phyloP scores from a whole-genome alignment of 2,797 vertebrate genomes.

The Sebastes diploproa region DNA sequence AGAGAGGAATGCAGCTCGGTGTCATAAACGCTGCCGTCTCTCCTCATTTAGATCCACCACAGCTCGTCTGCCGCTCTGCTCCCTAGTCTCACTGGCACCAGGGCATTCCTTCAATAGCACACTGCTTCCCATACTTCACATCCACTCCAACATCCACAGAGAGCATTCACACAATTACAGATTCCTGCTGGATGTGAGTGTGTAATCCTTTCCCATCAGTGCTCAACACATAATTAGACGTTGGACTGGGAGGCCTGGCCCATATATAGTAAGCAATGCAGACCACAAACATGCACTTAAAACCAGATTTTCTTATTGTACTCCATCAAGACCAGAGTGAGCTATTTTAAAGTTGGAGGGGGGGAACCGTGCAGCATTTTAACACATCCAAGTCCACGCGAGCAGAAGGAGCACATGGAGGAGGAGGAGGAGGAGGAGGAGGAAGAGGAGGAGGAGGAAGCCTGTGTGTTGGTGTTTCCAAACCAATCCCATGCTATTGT shows the following conservation, averaged over 20 bases:
- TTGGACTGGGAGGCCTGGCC: slow-evolving; percentile 67
- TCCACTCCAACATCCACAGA: slow-evolving; percentile 71
- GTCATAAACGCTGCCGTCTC: slow-evolving; percentile 59
- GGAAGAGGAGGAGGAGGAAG: slow-evolving; percentile 21
- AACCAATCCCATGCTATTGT: slow-evolving; percentile 65
- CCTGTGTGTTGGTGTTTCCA: slow-evolving; percentile 35
- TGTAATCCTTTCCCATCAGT: slow-evolving; percentile 75
- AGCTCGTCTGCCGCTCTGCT: slow-evolving; percentile 61
- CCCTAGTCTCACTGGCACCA: slow-evolving; percentile 77
- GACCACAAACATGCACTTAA: slow-evolving; percentile 75
- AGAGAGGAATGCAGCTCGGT: slow-evolving; percentile 49
- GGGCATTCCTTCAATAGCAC: slow-evolving; percentile 71
- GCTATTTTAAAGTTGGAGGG: slow-evolving; percentile 39
- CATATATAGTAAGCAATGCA: slow-evolving; percentile 80
- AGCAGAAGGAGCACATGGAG: slow-evolving; percentile 12
- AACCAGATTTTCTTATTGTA: slow-evolving; percentile 75
- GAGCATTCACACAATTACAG: slow-evolving; percentile 77
- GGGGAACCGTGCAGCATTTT: slow-evolving; percentile 12
- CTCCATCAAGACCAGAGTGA: slow-evolving; percentile 59
- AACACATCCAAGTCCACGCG: slow-evolving; percentile 53
- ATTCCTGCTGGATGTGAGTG: slow-evolving; percentile 68
- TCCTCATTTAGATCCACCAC: slow-evolving; percentile 70
- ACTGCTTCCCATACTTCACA: slow-evolving; percentile 68
- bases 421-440: slow-evolving; percentile 24
- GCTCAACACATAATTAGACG: slow-evolving; percentile 80